Conservation (phyloP, 2,797 vertebrate genomes). For the Bradypodion pumilum region DNA sequence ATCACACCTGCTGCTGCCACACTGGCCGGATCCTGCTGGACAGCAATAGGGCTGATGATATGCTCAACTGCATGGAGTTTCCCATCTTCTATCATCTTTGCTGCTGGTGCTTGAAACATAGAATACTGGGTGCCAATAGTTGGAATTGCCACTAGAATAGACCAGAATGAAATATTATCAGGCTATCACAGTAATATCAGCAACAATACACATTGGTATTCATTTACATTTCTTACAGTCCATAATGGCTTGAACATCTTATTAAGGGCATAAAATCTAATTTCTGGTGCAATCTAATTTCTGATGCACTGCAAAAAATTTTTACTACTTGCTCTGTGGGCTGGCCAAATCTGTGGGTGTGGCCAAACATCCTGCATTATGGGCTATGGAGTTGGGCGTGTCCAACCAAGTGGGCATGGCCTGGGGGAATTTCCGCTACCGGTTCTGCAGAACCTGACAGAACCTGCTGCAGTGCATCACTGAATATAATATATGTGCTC, state of each 20-base stretch:
- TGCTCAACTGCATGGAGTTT: slow-evolving; percentile 95
- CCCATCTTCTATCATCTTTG: slow-evolving; percentile 94
- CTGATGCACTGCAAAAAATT: too few species aligned
- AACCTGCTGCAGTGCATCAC: too few species aligned
- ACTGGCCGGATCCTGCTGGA: slow-evolving; percentile 88
- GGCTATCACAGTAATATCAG: fast-evolving
- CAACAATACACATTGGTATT: not conserved
- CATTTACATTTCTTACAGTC: not conserved
- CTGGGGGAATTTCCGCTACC: too few species aligned
- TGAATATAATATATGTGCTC: not conserved
- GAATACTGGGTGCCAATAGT: slow-evolving; percentile 91
- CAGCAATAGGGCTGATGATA: slow-evolving; percentile 91
- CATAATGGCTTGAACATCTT: not conserved
- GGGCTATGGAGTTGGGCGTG: too few species aligned
- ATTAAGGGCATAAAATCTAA: not conserved
- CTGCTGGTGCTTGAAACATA: slow-evolving; percentile 86
- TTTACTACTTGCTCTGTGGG: too few species aligned
- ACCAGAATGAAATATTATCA: slow-evolving; percentile 31
- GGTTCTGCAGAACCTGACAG: too few species aligned
- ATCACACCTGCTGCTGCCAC: slow-evolving; percentile 80
- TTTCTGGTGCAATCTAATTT: not conserved
- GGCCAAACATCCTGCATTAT: too few species aligned
- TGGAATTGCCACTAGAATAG: slow-evolving; percentile 87
- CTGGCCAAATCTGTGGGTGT: too few species aligned
- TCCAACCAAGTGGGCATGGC: too few species aligned